A percentile compares a stretch with the other conserved stretches of the same genome.
Evolutionary conservation across 2,888 invertebrate genomes (phyloP).

Genomic region (Venustoraphidia nigricollis): DNA sequence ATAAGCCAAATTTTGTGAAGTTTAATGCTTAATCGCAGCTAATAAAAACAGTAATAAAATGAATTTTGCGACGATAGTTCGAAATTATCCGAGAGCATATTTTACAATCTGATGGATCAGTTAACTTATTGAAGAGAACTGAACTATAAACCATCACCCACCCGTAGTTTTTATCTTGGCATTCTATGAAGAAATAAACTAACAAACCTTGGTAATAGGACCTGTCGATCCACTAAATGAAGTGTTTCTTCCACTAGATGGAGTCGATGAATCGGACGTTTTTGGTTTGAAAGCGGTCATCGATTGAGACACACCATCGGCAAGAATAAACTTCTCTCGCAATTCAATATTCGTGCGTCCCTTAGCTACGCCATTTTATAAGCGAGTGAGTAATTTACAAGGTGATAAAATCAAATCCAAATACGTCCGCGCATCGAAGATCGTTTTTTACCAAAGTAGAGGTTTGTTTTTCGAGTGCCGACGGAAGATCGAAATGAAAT

Average conservation of each 20-base stretch:
- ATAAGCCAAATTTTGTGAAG: too few relatives aligned
- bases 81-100: too few relatives aligned
- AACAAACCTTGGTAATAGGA: constrained; percentile 86
- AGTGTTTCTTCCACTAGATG: constrained; percentile 38
- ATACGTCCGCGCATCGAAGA: background rate
- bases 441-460: background rate
- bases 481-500: too few relatives aligned
- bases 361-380: constrained; percentile 67
- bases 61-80: too few relatives aligned
- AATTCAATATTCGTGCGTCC: constrained; percentile 99
- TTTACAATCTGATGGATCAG: too few relatives aligned
- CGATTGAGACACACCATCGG: constrained; percentile 95
- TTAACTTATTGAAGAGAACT: too few relatives aligned
- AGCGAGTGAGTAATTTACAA: constrained; percentile 6
- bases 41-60: too few relatives aligned
- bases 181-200: constrained; percentile 4
- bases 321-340: constrained; percentile 96
- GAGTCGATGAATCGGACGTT: constrained; percentile 64
- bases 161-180: background rate
- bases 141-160: too few relatives aligned
- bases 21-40: too few relatives aligned
- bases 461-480: too few relatives aligned
- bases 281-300: constrained; percentile 98
- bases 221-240: constrained; percentile 56
- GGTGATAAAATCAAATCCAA: background rate